Conservation (phyloP, 2,113 vertebrate genomes). For the Australoheros scitulus region DNA sequence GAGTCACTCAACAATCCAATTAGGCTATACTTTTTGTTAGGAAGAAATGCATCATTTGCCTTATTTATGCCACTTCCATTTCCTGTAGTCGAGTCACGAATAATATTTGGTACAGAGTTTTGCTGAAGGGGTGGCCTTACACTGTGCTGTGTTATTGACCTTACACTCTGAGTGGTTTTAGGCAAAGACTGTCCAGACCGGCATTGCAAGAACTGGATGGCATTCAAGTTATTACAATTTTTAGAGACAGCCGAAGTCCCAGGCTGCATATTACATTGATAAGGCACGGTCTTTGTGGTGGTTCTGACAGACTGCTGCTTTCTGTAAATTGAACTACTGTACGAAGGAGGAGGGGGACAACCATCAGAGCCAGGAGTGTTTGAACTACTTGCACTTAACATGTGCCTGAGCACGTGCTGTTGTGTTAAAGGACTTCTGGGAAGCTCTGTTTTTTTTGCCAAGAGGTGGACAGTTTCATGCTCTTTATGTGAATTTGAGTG, state of each 20-base stretch:
- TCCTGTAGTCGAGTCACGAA: neutral
- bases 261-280: conserved; percentile 2
- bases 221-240: neutral
- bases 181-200: neutral
- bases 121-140: neutral
- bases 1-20: neutral
- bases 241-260: neutral
- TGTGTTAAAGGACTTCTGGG: neutral
- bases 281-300: neutral
- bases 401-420: neutral
- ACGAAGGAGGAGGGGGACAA: accelerated
- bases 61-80: neutral
- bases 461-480: neutral
- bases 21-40: neutral
- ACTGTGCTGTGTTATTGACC: neutral
- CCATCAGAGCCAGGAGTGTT: neutral
- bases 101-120: neutral
- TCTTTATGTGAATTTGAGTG: neutral
- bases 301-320: neutral
- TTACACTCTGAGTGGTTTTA: neutral
- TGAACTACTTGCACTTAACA: neutral
- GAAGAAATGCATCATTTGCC: neutral
- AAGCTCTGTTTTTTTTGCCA: neutral
- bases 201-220: accelerated
- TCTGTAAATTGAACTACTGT: neutral